Evolutionary conservation across 2,888 invertebrate genomes (phyloP), one percentile per base, ranked within the genome.

Genomic region (Cotesia congregata): DNA sequence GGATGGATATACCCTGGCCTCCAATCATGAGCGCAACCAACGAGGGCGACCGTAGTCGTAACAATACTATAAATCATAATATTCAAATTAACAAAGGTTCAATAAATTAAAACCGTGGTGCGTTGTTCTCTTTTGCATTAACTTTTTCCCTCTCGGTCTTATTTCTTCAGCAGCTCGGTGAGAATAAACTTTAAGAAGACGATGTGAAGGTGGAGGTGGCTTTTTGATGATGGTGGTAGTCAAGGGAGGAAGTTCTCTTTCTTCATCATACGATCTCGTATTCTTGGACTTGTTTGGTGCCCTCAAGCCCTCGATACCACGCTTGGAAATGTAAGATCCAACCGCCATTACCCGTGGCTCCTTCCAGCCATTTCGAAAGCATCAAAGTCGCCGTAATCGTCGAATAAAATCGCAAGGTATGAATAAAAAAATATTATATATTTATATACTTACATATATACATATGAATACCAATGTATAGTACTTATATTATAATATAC

Each of bases 41-140:
- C 67, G 76, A 78, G 78, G 75, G 79, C 77, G 78, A 78, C 78
- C 79, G 75, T 79, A 82, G 81, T 82, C 82, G 82, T 83, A 83
- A 83, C 83, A 82, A 82, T 82, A 81, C 83, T 80, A 83, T 83
- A 83, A 83, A 84, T 83, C 83, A 83, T 82, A 84, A 82, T 83
- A 82, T 83, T 82, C 83, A 84, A 84, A 84, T 84, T 82, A 83
- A 83, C 83, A 83, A 83, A 83, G 82, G 82, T 82, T 83, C 83
- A 80, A 82, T 83, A 83, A 83, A 83, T 83, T 83, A 83, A 81
- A 83, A 81, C 82, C 80, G 82, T 78, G 81, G 81, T 82, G 30
- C 30, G 30, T 30, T 30, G 30, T 30, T 30, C 30, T 30, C 30
- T 30, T 30, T 30, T 30, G 30, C 80, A 80, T 79, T 75, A 61